phyloP scores from a whole-genome alignment of 2,113 vertebrate species.

The Falcunculus frontatus region DNA sequence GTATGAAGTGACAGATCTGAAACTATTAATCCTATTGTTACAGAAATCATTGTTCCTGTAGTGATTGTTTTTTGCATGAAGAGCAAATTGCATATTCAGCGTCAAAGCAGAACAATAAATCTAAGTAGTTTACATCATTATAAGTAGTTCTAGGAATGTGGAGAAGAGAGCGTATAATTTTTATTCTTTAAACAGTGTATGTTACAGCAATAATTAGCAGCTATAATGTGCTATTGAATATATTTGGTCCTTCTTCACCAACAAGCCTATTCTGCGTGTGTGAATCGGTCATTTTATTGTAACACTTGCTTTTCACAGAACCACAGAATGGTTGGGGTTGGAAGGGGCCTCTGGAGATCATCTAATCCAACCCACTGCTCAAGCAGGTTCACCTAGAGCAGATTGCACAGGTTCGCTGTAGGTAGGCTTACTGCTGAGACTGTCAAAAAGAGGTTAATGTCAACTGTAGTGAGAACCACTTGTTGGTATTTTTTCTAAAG shows the following conservation, averaged over 20 bases:
- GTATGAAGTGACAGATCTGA: background rate
- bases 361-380: background rate
- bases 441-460: background rate
- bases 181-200: constrained; percentile 26
- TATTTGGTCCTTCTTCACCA: background rate
- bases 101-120: constrained; percentile 16
- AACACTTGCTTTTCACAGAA: background rate
- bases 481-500: background rate
- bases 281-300: background rate
- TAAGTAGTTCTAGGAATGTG: background rate
- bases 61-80: background rate
- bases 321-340: background rate
- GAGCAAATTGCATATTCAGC: background rate
- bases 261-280: background rate
- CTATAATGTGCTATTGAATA: background rate
- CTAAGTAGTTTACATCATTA: background rate
- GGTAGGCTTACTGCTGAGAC: background rate
- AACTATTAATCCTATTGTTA: constrained; percentile 9
- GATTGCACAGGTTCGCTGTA: background rate
- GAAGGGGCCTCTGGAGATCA: background rate
- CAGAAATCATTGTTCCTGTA: background rate
- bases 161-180: background rate
- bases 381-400: background rate
- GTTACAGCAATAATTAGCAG: constrained; percentile 36
- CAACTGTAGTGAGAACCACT: background rate